These are phyloP conservation scores for Oplegnathus fasciatus DNA, from an alignment of 2,113 vertebrate species.

Conservation along the genomic window DNA sequence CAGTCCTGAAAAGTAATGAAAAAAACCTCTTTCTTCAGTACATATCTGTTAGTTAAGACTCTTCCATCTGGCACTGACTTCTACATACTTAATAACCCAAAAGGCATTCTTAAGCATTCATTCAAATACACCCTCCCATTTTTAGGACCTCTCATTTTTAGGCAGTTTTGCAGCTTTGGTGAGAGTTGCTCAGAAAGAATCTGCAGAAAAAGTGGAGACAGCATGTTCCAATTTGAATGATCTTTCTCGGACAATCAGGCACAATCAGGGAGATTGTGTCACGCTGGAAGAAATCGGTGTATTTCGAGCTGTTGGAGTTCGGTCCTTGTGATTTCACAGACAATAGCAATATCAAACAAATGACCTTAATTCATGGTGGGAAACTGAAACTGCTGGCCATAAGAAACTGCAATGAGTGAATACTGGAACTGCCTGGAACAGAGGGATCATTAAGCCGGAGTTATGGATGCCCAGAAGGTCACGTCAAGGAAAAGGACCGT, in stretches of 20 bases:
- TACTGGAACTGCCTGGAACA: constrained; percentile 9
- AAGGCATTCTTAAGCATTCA: constrained; percentile 7
- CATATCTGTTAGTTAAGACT: constrained; percentile 2
- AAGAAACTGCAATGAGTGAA: constrained; percentile 27
- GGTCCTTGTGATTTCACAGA: constrained; percentile 44
- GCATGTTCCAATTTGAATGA: constrained; percentile 55
- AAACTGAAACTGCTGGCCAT: constrained; percentile 10
- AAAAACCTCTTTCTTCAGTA: not conserved
- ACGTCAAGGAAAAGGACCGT: constrained; percentile 18
- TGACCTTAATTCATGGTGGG: constrained; percentile 5
- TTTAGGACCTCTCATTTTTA: constrained; percentile 38
- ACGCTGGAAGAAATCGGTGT: constrained; percentile 32
- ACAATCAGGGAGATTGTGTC: constrained; percentile 60
- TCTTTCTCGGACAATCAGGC: constrained; percentile 50
- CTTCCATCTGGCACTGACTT: not conserved
- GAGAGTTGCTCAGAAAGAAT: constrained; percentile 28
- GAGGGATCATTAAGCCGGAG: constrained; percentile 17
- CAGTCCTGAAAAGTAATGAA: not conserved
- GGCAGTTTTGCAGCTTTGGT: constrained; percentile 49
- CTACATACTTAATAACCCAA: constrained; percentile 22
- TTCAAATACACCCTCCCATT: constrained; percentile 19
- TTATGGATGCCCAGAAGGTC: constrained; percentile 30
- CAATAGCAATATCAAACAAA: constrained; percentile 38
- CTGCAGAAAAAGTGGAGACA: constrained; percentile 5
- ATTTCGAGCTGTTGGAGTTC: constrained; percentile 45